Evolutionary conservation across 2,888 invertebrate genomes (phyloP), one percentile per base, ranked within the genome.

Genomic region (Perdita meconis): DNA sequence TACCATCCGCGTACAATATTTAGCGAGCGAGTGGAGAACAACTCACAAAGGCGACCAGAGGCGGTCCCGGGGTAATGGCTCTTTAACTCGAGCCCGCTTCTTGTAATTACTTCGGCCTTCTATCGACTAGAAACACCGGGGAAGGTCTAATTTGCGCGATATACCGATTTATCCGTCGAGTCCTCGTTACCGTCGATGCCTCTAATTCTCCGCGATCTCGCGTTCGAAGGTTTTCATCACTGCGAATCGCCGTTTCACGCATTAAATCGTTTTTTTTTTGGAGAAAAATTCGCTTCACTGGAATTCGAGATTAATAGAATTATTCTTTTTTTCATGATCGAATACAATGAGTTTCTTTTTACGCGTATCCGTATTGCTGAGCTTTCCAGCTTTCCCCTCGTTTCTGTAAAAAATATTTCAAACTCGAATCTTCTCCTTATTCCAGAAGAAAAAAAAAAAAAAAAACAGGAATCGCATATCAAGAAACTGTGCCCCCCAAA

Each of bases 1-100:
- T 77, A 59, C 53, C 67, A 77, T 51, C 59, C 24, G 47, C 65
- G 64, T 51, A 59, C 19, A 73, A 77, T 73, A 80, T 80, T 80
- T 73, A 77, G 59, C 68, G 63, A 67, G 71, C 64, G 63, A n/a
- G n/a, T 40, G 42, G 64, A 71, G 68, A 47, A 47, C 30, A 6
- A 2, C 50, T 40, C 44, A 50, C 69, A 67, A 63, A 82, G 79
- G 60, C 59, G 65, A 24, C 51, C 60, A 60, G 57, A 73, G 66
- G 63, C 56, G 65, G n/a, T n/a, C n/a, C n/a, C 22, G 63, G 16
- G 61, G 57, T 80, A 77, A 83, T 77, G 67, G 63, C 68, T 64
- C 82, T 80, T 78, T 68, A 44, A 56, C 47, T 30, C 50, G 65
- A 63, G 47, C 60, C 59, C 44, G 63, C 60, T 66, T 53, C 74